Base-by-base conservation (phyloP, 2,797 vertebrate genomes). In the Parambassis ranga region DNA sequence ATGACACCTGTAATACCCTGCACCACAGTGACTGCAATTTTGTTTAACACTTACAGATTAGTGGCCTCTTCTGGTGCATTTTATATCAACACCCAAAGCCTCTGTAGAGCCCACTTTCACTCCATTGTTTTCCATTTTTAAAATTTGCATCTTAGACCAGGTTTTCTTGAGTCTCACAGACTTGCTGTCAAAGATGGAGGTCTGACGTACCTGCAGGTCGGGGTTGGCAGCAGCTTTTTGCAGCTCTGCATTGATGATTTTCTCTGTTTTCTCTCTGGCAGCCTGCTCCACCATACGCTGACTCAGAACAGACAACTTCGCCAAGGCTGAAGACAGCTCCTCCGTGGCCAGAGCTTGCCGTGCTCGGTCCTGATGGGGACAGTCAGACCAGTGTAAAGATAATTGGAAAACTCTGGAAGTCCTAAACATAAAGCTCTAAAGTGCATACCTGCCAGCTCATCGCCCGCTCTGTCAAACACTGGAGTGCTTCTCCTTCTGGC, bases 231-330 rank as follows among this genome's bases (percentile, higher is more conserved):
- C 98, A 4, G 97, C 97, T 81, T 99, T 99, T 85, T 98, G 97
- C 13, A 99, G 91, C 85, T 99, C 98, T 0, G 98, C 97, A 1
- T 96, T 98, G 87, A 99, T 99, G 63, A 99, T 99, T 64, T 98
- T 99, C 83, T 99, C 96, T 0, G 97, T 99, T 82, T 99, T 99
- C 82, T 99, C 98, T 1, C 97, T 89, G 0, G 98, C 98, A 1
- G 98, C 98, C 81, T 98, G 97, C 83, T 99, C 97, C 77, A 99
- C 96, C 98, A 99, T 98, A 0, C 97, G 92, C 88, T 99, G 97
- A 70, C 96, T 99, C 62, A 99, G 92, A 47, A 99, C 96, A 0
- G 97, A 99, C 8, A 99, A 92, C 84, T 99, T 99, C 31, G 98
- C 97, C 81, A 99, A 78, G 1, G 97, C 97, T 0, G 96, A 98